Evolutionary conservation across 2,113 vertebrate genomes (phyloP).

Genomic region (Enhydra lutris): DNA sequence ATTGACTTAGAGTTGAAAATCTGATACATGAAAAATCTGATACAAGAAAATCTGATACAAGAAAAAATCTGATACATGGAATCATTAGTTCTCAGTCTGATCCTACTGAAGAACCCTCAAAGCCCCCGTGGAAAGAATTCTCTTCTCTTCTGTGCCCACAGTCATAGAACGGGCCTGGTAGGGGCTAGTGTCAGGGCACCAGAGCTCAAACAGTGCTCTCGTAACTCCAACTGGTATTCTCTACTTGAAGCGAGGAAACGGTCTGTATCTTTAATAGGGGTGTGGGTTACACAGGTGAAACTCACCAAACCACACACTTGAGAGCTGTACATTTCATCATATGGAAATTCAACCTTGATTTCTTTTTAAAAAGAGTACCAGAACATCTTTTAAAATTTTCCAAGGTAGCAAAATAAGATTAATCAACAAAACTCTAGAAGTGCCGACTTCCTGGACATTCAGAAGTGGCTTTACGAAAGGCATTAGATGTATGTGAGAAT

Average conservation of each 20-base stretch:
- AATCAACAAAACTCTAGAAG: neutral
- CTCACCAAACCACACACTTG: neutral
- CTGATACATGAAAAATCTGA: too few relatives aligned
- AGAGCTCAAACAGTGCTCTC: neutral
- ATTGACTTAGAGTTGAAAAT: too few relatives aligned
- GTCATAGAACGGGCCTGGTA: neutral
- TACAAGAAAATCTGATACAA: neutral
- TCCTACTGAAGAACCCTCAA: neutral
- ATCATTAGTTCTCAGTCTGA: neutral
- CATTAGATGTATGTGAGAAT: neutral
- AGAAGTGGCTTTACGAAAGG: neutral
- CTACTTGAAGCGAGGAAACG: neutral
- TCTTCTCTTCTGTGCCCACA: neutral
- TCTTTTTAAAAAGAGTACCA: neutral
- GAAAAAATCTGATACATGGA: neutral
- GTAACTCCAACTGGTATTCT: neutral
- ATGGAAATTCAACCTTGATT: neutral
- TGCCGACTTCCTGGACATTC: neutral
- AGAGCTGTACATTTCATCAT: neutral
- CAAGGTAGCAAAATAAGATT: neutral
- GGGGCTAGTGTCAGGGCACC: neutral
- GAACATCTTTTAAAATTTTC: neutral
- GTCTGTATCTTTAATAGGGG: neutral
- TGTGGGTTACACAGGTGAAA: neutral
- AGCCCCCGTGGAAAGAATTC: neutral